Evolutionary conservation across 2,113 vertebrate genomes (phyloP).

Genomic region (Boleophthalmus pectinirostris): DNA sequence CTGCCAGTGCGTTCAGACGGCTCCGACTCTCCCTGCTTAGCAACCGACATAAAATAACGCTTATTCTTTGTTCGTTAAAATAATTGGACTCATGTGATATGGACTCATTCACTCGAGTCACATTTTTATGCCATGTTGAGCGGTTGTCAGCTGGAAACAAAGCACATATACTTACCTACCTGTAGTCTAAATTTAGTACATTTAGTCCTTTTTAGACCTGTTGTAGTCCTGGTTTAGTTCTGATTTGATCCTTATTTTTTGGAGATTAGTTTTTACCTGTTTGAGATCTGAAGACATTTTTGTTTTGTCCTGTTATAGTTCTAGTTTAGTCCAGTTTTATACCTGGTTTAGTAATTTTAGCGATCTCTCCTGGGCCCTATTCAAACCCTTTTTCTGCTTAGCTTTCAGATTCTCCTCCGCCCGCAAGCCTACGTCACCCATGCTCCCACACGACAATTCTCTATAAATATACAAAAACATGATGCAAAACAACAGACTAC

Average conservation of each 20-base stretch:
- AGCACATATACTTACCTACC: no score
- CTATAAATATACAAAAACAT: no score
- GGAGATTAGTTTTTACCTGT: not conserved
- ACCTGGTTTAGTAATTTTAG: no score
- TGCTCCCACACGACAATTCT: no score
- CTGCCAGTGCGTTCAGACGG: conserved; percentile 47
- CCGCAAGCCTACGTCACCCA: no score
- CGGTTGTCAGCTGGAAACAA: not conserved
- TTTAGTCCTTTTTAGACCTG: not conserved
- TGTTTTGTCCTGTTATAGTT: not conserved
- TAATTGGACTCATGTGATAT: conserved; percentile 43
- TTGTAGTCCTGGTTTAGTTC: not conserved
- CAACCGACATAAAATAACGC: conserved; percentile 56
- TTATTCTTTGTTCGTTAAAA: conserved; percentile 35
- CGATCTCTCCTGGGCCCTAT: no score
- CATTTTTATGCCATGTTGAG: not conserved
- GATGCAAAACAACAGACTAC: no score
- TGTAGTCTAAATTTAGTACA: not conserved
- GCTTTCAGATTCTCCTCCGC: no score
- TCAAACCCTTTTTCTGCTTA: no score
- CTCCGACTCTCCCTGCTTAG: conserved; percentile 62
- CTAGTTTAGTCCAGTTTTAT: not conserved
- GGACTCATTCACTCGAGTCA: not conserved
- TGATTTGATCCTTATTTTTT: not conserved
- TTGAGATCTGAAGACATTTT: no score